Conservation (phyloP, 2,113 vertebrate genomes). For the Chloroceryle aenea region DNA sequence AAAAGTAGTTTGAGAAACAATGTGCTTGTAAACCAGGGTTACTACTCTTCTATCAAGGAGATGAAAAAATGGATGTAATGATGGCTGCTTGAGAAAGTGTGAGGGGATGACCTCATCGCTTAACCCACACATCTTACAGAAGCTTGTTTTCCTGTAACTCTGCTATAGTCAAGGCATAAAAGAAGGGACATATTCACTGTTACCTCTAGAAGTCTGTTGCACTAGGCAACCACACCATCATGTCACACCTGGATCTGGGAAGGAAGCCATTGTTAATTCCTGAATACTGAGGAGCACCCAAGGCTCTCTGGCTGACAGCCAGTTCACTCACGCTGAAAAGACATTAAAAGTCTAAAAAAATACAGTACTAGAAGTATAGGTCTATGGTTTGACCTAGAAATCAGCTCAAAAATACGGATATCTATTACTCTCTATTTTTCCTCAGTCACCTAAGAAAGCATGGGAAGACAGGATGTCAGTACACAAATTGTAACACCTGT, state of each 20-base stretch:
- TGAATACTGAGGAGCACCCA: neutral
- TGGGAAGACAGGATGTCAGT: neutral
- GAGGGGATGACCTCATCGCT: neutral
- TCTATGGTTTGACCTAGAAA: neutral
- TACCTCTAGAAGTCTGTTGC: neutral
- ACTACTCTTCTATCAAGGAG: neutral
- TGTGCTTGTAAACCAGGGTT: neutral
- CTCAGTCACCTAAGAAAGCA: neutral
- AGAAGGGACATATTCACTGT: neutral
- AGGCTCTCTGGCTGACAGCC: neutral
- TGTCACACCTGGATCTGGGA: neutral
- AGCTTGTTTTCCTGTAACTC: neutral
- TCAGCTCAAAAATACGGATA: neutral
- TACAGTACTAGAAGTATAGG: neutral
- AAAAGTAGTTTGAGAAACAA: neutral
- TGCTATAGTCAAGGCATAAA: neutral
- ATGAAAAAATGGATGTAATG: neutral
- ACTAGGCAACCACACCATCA: accelerated
- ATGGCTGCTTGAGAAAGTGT: neutral
- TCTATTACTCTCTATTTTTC: neutral
- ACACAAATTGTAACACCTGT: neutral
- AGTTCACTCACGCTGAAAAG: neutral
- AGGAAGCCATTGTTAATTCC: neutral
- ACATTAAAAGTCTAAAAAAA: neutral
- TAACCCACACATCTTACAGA: accelerated